Conservation (phyloP, 2,113 vertebrate genomes). For the Mesitornis unicolor region DNA sequence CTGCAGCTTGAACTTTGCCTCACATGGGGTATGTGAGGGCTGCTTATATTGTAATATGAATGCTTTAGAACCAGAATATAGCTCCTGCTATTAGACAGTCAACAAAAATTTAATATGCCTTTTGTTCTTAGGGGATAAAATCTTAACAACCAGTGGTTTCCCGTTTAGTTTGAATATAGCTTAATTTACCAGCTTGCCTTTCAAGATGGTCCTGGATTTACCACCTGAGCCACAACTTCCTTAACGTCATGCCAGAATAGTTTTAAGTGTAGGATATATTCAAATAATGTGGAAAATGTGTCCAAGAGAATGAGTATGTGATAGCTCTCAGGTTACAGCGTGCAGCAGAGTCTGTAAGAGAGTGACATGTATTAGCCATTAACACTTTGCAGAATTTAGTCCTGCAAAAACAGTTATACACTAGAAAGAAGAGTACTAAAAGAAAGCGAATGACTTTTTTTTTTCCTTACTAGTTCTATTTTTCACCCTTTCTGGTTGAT, state of each 20-base stretch:
- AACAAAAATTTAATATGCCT: background rate
- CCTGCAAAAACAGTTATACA: background rate
- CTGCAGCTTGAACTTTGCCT: background rate
- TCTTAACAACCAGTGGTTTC: constrained; percentile 42
- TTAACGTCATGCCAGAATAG: constrained; percentile 34
- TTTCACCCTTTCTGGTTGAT: background rate
- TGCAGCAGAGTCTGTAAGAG: background rate
- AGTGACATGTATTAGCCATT: background rate
- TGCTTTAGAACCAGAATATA: background rate
- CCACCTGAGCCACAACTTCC: constrained; percentile 58
- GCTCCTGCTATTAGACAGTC: background rate
- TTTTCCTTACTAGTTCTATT: background rate
- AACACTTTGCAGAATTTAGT: background rate
- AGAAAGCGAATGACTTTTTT: background rate
- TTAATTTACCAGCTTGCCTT: constrained; percentile 43
- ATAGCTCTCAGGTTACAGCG: background rate
- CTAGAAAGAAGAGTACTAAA: background rate
- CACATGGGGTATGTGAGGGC: background rate
- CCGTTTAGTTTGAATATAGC: constrained; percentile 18
- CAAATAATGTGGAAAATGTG: constrained; percentile 32
- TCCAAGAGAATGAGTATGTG: background rate
- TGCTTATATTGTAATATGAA: background rate
- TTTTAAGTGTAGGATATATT: constrained; percentile 22
- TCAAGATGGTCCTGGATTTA: constrained; percentile 51
- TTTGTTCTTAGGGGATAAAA: constrained; percentile 40